Evolutionary conservation across 2,113 vertebrate species (phyloP).

Genomic region (Cochlearius cochlearius): DNA sequence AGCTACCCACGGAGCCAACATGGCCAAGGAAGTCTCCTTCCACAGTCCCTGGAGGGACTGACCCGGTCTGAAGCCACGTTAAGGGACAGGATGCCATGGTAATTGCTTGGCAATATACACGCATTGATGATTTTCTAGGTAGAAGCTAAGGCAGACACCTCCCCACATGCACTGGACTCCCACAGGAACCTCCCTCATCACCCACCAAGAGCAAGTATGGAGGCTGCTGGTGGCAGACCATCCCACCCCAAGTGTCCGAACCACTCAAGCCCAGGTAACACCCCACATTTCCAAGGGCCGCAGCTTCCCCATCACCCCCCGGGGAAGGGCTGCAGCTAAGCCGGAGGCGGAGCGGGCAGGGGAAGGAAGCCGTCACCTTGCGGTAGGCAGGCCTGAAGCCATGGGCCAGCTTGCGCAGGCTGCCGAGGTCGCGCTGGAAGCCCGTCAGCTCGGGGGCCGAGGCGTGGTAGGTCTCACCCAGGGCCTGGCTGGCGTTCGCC

Average conservation of each 20-base stretch:
- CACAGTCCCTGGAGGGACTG: background rate
- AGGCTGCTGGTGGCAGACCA: background rate
- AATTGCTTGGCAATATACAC: background rate
- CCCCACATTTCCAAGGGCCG: background rate
- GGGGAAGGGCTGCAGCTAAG: accelerated
- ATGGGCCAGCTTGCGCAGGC: slow-evolving; percentile 89
- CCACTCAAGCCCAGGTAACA: background rate
- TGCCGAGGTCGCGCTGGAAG: slow-evolving; percentile 95
- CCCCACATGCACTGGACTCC: accelerated
- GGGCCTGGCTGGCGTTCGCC: slow-evolving; percentile 70
- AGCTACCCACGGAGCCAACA: background rate
- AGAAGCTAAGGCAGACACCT: background rate
- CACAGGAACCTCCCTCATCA: background rate
- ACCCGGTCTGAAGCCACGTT: background rate
- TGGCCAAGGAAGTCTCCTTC: background rate
- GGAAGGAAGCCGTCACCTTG: slow-evolving; percentile 77
- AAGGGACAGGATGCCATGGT: background rate
- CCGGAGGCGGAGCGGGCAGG: accelerated
- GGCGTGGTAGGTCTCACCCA: slow-evolving; percentile 87
- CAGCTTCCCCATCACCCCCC: background rate
- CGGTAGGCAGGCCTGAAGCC: slow-evolving; percentile 89
- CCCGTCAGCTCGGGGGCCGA: slow-evolving; percentile 87
- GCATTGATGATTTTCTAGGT: background rate
- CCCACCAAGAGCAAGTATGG: background rate
- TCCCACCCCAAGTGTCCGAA: background rate